These are phyloP conservation scores for Chromoteleia sp. DNA, from an alignment of 2,888 invertebrate genomes.

Conservation along the genomic window DNA sequence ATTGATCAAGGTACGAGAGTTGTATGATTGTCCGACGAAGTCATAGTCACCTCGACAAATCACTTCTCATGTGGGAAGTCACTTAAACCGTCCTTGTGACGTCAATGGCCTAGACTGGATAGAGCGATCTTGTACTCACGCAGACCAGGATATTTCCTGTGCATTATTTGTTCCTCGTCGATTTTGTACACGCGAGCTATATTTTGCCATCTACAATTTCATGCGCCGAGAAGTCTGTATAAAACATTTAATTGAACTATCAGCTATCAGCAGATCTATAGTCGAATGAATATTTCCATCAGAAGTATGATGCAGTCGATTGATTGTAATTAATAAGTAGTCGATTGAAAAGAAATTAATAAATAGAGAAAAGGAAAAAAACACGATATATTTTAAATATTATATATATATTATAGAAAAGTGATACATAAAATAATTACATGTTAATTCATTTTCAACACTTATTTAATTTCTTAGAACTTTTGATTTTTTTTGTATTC, in stretches of 20 bases:
- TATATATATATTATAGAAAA: too few relatives aligned
- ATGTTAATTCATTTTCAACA: too few relatives aligned
- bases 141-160: conserved; percentile 66
- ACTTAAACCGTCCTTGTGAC: conserved; percentile 69
- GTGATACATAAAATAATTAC: too few relatives aligned
- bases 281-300: conserved; percentile 1
- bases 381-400: too few relatives aligned
- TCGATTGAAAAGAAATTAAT: too few relatives aligned
- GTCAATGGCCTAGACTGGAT: conserved; percentile 66
- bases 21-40: conserved; percentile 56
- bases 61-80: conserved; percentile 66
- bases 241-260: conserved; percentile 29
- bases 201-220: conserved; percentile 24
- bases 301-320: not conserved
- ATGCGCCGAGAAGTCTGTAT: conserved; percentile 21
- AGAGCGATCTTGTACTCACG: conserved; percentile 56
- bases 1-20: conserved; percentile 65
- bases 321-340: not conserved
- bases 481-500: too few relatives aligned
- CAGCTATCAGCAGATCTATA: too few relatives aligned
- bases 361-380: too few relatives aligned
- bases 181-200: conserved; percentile 56
- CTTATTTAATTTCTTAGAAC: too few relatives aligned
- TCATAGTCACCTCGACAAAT: conserved; percentile 67
- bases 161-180: conserved; percentile 43